Evolutionary conservation across 2,888 invertebrate species (phyloP).

Genomic region (Deilephila porcellus): DNA sequence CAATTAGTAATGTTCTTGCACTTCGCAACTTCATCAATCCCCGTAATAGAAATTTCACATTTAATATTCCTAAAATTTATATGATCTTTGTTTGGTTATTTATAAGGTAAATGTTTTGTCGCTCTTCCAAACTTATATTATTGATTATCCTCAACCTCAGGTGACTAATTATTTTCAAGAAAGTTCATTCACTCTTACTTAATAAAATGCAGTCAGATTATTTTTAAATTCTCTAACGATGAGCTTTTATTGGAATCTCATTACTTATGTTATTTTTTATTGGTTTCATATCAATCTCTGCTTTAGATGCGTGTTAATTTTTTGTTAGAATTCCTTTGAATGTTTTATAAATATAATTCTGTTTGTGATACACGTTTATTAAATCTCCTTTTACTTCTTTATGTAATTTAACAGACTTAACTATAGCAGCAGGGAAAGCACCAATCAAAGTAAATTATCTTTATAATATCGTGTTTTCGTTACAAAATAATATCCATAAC

Average conservation of each 20-base stretch:
- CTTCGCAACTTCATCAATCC: too few species aligned
- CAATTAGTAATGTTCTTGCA: too few species aligned
- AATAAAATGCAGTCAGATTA: background rate
- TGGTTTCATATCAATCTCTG: background rate
- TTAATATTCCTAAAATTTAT: too few species aligned
- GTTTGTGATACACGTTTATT: background rate
- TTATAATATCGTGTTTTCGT: too few species aligned
- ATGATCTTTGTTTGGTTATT: too few species aligned
- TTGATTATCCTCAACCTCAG: background rate
- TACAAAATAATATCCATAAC: too few species aligned
- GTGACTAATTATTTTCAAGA: background rate
- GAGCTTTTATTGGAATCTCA: background rate
- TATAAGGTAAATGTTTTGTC: too few species aligned
- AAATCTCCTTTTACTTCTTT: background rate
- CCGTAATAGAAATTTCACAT: too few species aligned
- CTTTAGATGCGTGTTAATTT: background rate
- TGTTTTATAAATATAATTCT: background rate
- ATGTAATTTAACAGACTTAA: too few species aligned
- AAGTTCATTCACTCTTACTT: background rate
- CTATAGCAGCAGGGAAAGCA: too few species aligned
- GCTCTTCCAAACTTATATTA: background rate
- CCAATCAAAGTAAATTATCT: too few species aligned
- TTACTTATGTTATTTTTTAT: background rate
- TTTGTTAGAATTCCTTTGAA: background rate
- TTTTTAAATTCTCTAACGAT: background rate